Evolutionary conservation across 2,888 invertebrate genomes (phyloP), one percentile per base, ranked within the genome.

Genomic region (Mesochorus sp.): DNA sequence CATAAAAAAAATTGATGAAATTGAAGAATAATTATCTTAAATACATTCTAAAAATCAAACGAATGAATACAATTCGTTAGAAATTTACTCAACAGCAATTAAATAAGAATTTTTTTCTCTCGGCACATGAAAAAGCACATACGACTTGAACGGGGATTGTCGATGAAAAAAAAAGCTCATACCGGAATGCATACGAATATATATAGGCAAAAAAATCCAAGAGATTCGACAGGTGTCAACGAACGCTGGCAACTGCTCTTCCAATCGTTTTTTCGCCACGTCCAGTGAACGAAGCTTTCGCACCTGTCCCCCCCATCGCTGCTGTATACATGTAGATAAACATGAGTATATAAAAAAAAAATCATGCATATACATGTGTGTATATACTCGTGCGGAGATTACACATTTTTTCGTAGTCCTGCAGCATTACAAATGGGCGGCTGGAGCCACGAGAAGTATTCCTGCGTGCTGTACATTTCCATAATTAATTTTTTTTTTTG

Each of bases 141-240:
- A n/a, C n/a, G n/a, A n/a, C n/a, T n/a, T n/a, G n/a, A n/a, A n/a
- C n/a, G n/a, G n/a, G n/a, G n/a, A n/a, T n/a, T n/a, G n/a, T n/a
- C n/a, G n/a, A n/a, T n/a, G n/a, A n/a, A n/a, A n/a, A n/a, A n/a
- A n/a, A n/a, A n/a, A n/a, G n/a, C n/a, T n/a, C n/a, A n/a, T n/a
- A n/a, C n/a, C n/a, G n/a, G n/a, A n/a, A n/a, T n/a, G 12, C 0
- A 5, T 3, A 51, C 12, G 51, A n/a, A 21, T 34, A 37, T 21
- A 39, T 74, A 8, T 67, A 31, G 6, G 19, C 39, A 68, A 80
- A 84, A 85, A 85, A 85, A 87, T 85, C 85, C 80, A 83, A 84
- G 84, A 81, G 84, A 84, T 86, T 86, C 83, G 86, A 87, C 88
- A 88, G 88, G 88, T 89, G 89, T 89, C 87, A 88, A 87, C 85